These are phyloP conservation scores for Holothuria glaberrima DNA, from an alignment of 35 echinoderm and acorn worm genomes.

Conservation along the genomic window DNA sequence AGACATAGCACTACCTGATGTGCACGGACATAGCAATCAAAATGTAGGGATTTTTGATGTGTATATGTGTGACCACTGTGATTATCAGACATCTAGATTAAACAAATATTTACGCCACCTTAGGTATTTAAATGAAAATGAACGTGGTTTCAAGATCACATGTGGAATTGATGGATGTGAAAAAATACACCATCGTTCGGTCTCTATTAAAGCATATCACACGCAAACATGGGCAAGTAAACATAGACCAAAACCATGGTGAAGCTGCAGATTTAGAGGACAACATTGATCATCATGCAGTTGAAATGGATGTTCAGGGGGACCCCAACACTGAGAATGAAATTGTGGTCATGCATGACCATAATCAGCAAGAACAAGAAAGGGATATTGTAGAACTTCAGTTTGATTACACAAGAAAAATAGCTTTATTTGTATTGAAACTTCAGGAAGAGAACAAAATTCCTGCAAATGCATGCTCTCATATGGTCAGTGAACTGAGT, in stretches of 20 bases:
- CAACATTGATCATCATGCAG: constrained; percentile 7
- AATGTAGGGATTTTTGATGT: neutral
- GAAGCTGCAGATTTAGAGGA: neutral
- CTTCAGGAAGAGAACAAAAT: constrained; percentile 18
- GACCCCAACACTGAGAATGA: constrained; percentile 5
- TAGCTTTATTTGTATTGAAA: constrained; percentile 37
- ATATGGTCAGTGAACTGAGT: constrained; percentile 9
- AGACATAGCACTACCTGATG: neutral
- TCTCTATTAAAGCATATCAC: too few relatives aligned
- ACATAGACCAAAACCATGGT: neutral
- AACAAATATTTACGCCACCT: constrained; percentile 46
- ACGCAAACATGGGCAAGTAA: too few relatives aligned
- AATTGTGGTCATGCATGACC: neutral
- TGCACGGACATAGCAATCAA: neutral
- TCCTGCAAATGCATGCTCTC: constrained; percentile 10
- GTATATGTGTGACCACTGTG: constrained; percentile 7
- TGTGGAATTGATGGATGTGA: constrained; percentile 43
- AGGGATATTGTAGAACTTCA: neutral
- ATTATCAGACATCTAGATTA: constrained; percentile 5
- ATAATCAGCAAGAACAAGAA: constrained; percentile 4
- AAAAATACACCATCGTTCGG: neutral
- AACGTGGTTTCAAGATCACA: constrained; percentile 14
- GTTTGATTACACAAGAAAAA: constrained; percentile 25
- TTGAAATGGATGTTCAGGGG: constrained; percentile 15
- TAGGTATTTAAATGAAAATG: constrained; percentile 15